Percentiles rank a stretch among this genome's conserved stretches.
Conservation (phyloP, 2,113 vertebrate species). For the Perca schrenkii region DNA sequence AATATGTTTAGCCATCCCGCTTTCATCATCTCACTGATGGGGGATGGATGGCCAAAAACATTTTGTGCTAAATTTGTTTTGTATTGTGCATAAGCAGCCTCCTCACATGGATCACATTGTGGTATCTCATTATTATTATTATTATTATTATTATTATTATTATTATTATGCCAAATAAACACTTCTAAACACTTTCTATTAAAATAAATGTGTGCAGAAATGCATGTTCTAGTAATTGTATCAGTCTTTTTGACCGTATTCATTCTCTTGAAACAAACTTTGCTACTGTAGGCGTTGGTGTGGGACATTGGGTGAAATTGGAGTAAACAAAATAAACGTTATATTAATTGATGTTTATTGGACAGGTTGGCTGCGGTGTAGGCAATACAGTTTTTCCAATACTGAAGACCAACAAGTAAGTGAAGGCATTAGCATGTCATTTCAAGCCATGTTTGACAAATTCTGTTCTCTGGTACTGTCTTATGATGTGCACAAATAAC, state of each 20-base stretch:
- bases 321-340: neutral
- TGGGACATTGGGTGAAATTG: neutral
- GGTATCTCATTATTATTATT: too few relatives aligned
- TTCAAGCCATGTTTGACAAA: neutral
- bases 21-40: neutral
- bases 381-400: conserved; percentile 99
- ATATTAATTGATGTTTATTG: conserved; percentile 28
- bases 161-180: neutral
- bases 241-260: neutral
- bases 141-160: too few relatives aligned
- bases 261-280: neutral
- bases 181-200: neutral
- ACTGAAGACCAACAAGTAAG: conserved; percentile 98
- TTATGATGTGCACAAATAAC: neutral
- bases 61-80: neutral
- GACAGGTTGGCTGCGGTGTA: conserved; percentile 97
- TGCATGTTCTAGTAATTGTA: neutral
- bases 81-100: neutral
- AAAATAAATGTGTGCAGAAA: neutral
- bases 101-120: neutral
- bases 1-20: neutral
- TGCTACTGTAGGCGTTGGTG: neutral
- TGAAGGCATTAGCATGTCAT: conserved; percentile 7
- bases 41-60: neutral
- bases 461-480: neutral